Conservation (phyloP, 2,797 vertebrate species). For the Sternotherus odoratus region DNA sequence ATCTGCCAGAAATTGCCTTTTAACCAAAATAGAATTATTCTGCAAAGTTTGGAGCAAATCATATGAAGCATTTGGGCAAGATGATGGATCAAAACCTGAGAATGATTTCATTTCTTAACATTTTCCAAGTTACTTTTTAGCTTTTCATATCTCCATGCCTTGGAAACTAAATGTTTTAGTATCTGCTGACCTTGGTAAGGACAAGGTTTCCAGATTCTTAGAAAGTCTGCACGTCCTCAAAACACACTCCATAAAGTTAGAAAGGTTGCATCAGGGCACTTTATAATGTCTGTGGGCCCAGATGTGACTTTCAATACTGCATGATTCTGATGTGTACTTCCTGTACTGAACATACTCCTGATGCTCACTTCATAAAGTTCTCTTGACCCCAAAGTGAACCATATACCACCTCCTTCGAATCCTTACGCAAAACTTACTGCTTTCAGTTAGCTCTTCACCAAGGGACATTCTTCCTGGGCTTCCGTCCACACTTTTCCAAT, state of each 20-base stretch:
- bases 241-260: conserved; percentile 61
- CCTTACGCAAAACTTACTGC: conserved; percentile 15
- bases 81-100: conserved; percentile 26
- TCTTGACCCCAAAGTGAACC: neutral
- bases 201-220: conserved; percentile 19
- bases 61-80: conserved; percentile 1
- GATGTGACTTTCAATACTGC: rapidly evolving
- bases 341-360: conserved; percentile 33
- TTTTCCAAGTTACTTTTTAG: conserved; percentile 13
- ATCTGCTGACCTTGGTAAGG: conserved; percentile 35
- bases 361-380: conserved; percentile 58
- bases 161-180: neutral
- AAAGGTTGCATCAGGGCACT: conserved; percentile 8
- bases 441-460: conserved; percentile 22
- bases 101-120: conserved; percentile 13
- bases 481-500: neutral
- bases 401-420: conserved; percentile 13
- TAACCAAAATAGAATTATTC: neutral
- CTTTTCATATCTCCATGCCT: conserved; percentile 9
- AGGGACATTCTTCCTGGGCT: neutral
- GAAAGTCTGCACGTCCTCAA: conserved; percentile 37
- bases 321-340: conserved; percentile 5
- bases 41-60: neutral
- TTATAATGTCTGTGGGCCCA: conserved; percentile 8
- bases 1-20: neutral